Percentiles rank a stretch among this genome's conserved stretches.
phyloP scores from a whole-genome alignment of 1,140 invertebrate genomes.

The Augochlora pura region DNA sequence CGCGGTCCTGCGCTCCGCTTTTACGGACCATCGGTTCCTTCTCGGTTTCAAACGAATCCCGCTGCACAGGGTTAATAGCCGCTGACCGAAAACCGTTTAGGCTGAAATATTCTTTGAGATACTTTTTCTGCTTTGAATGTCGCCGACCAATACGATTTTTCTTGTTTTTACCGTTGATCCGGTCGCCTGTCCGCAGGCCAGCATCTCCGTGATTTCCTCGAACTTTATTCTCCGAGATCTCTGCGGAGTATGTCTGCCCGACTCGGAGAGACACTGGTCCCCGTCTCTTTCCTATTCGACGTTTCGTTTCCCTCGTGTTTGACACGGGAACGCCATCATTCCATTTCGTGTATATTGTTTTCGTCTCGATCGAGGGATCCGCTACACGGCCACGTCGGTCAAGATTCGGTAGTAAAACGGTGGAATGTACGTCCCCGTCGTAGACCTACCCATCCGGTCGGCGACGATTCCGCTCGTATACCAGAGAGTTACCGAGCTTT shows the following conservation, averaged over 20 bases:
- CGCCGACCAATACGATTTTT: neutral
- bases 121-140: slow-evolving; percentile 35
- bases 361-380: neutral
- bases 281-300: neutral
- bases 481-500: slow-evolving; percentile 40
- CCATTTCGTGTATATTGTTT: neutral
- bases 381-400: neutral
- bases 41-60: slow-evolving; percentile 51
- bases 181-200: too few relatives aligned
- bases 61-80: slow-evolving; percentile 37
- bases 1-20: slow-evolving; percentile 24
- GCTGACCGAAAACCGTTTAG: slow-evolving; percentile 35
- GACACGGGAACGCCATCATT: neutral
- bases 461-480: slow-evolving; percentile 30
- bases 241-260: too few relatives aligned
- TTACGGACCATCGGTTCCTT: slow-evolving; percentile 63
- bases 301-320: neutral
- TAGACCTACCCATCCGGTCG: slow-evolving; percentile 17
- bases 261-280: neutral
- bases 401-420: slow-evolving; percentile 37
- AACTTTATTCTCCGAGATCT: neutral
- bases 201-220: too few relatives aligned
- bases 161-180: too few relatives aligned
- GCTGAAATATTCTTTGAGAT: slow-evolving; percentile 25
- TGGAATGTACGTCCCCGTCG: slow-evolving; percentile 7